Evolutionary conservation across 2,888 invertebrate genomes (phyloP).

Genomic region (Chelonus formosanus): DNA sequence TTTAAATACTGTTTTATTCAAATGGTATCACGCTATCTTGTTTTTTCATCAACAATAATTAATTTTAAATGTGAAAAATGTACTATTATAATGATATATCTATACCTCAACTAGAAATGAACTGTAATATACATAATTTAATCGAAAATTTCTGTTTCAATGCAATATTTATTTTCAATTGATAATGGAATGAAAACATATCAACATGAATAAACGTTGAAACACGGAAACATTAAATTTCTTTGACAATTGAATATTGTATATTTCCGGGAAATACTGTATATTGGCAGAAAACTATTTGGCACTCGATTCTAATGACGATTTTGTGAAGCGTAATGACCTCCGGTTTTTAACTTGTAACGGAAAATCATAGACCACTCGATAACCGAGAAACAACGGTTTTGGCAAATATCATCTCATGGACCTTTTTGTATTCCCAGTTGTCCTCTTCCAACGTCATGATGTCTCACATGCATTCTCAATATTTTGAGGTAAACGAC

Average conservation of each 20-base stretch:
- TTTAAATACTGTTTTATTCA: too few relatives aligned
- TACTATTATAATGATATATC: too few relatives aligned
- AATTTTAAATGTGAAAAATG: too few relatives aligned
- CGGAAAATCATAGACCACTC: slow-evolving; percentile 5
- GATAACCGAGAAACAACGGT: slow-evolving; percentile 18
- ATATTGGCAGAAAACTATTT: slow-evolving; percentile 18
- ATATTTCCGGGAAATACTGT: slow-evolving; percentile 24
- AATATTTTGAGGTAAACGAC: slow-evolving; percentile 51
- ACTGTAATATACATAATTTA: too few relatives aligned
- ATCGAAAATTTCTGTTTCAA: too few relatives aligned
- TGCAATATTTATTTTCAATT: too few relatives aligned
- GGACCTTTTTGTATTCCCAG: slow-evolving; percentile 26
- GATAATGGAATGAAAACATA: too few relatives aligned
- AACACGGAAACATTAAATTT: slow-evolving; percentile 19
- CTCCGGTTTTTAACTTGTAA: neutral
- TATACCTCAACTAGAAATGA: too few relatives aligned
- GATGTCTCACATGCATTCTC: slow-evolving; percentile 45
- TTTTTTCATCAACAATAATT: too few relatives aligned
- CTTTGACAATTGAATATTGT: slow-evolving; percentile 19
- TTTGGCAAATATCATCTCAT: slow-evolving; percentile 16
- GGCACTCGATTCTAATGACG: slow-evolving; percentile 17
- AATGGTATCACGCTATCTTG: too few relatives aligned
- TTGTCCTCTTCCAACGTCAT: slow-evolving; percentile 25
- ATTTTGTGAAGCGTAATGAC: slow-evolving; percentile 20
- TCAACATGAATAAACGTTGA: slow-evolving; percentile 8